Base-by-base conservation (phyloP, 2,113 vertebrate species). In the Pyxicephalus adspersus region DNA sequence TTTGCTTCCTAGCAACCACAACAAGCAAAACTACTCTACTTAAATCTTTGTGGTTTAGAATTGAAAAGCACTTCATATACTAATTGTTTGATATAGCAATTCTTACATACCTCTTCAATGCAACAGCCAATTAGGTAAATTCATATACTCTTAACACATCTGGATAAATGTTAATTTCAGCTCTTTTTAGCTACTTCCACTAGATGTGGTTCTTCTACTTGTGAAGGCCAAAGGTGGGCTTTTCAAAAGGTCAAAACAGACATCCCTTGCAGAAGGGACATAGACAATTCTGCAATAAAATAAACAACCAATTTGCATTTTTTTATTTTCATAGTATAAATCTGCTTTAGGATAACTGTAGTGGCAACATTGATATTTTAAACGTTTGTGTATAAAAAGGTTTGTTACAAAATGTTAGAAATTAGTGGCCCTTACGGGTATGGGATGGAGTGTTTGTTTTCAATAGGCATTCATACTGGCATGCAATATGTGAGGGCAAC, bases 51-150 rank as follows among this genome's bases (percentile, higher is more conserved):
- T 23, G 20, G 26, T 57, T 79, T 60, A 45, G 29, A 68, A 45
- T 45, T 68, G 50, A 79, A 79, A 79, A 50, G 4, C 64, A 79
- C 64, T 79, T 79, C 29, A 79, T 34, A 68, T 68, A 68, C 22
- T 68, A 70, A 68, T 79, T 77, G 64, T n/a, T 66, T 78, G 63
- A 55, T 64, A 57, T 34, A 26, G 54, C 52, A 79, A 68, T 68
- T 67, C 7, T 23, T 77, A 57, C 17, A 28, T 34, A 34, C 63
- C 73, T 76, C 58, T 76, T 51, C 73, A 76, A 18, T 28, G 34
- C 45, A 67, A 79, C 58, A 26, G 23, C 52, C 54, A 79, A 79
- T 79, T 79, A 79, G 60, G 64, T 63, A n/a, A 58, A 58, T 75
- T 52, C 51, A 75, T 63, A 72, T 63, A 52, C 11, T 38, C n/a